A percentile compares a stretch with the other conserved stretches of the same genome.
Conservation (phyloP, 2,888 invertebrate genomes). For the Patella pellucida region DNA sequence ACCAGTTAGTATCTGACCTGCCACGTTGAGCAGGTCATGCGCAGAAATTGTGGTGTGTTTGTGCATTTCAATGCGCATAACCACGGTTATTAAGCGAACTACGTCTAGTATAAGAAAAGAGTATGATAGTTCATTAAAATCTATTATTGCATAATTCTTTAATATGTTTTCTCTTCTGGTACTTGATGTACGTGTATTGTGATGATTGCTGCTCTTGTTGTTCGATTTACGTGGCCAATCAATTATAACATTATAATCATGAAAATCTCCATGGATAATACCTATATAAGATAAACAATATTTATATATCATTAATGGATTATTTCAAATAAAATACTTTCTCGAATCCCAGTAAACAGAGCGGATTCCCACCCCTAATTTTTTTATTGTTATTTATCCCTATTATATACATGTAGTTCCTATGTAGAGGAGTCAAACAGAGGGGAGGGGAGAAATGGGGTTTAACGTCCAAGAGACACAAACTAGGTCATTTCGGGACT, state of each 20-base stretch:
- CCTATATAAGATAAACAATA: slow-evolving; percentile 1
- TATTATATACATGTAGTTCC: too few relatives aligned
- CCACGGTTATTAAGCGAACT: slow-evolving; percentile 17
- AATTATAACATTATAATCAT: slow-evolving; percentile 22
- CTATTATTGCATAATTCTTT: slow-evolving; percentile 23
- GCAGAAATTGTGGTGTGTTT: neutral
- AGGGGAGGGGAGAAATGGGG: too few relatives aligned
- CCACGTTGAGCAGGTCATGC: slow-evolving; percentile 8
- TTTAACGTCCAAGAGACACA: too few relatives aligned
- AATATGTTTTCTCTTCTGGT: neutral
- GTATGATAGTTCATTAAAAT: slow-evolving; percentile 19
- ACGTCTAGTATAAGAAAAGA: slow-evolving; percentile 21
- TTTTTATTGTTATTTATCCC: too few relatives aligned
- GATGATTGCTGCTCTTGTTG: neutral
- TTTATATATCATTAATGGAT: too few relatives aligned
- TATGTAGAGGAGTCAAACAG: too few relatives aligned
- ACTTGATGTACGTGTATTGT: neutral
- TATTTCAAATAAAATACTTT: too few relatives aligned
- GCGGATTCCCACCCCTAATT: too few relatives aligned
- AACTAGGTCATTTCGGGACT: too few relatives aligned
- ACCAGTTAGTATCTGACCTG: slow-evolving; percentile 18
- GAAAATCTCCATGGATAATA: slow-evolving; percentile 26
- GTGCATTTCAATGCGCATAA: slow-evolving; percentile 17
- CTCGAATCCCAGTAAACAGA: too few relatives aligned
- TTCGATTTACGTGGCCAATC: neutral